Evolutionary conservation across 2,797 vertebrate species (phyloP), one percentile per base, ranked within the genome.

Genomic region (Onychomys leucogaster): DNA sequence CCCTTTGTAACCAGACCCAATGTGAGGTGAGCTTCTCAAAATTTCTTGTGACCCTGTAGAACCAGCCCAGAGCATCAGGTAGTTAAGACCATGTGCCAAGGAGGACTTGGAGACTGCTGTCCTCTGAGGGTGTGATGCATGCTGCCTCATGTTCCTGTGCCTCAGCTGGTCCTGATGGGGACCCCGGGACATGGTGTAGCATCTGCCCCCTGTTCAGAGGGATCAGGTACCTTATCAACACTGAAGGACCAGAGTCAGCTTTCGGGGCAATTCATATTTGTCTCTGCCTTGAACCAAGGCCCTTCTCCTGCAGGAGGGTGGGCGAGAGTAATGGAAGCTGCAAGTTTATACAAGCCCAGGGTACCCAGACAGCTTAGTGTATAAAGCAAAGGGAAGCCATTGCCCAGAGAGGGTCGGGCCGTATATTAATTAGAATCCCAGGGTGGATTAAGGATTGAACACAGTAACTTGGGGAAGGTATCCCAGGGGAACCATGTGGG

Each of bases 131-230:
- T 16, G 4, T 41, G 23, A 16, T 16, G 6, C 3, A 2, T n/a
- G 52, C 75, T 32, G 57, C 59, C 41, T 71, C 0, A 1, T 6
- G 32, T 27, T 32, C 25, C 77, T 4, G 13, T 25, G 67, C 12
- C 2, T 69, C 27, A 1, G 37, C 3, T 2, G 14, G 25, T n/a
- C 43, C 11, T 81, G 4, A 4, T 6, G 8, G 4, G 0, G 29
- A 63, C 34, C 21, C 57, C 0, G 0, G 61, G 34, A 57, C 10
- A 1, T 6, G 10, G 5, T 14, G 1, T 7, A 23, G 8, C 25
- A 25, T 73, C 19, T 57, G 49, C 32, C 67, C 17, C 1, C 59
- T n/a, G 49, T 7, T 49, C 0, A 7, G 32, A n/a, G 27, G 52
- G 27, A 5, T 4, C 2, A 17, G 57, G 1, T 16, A 14, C 5